phyloP scores from a whole-genome alignment of 2,888 invertebrate species.

The Oasisia sp. region DNA sequence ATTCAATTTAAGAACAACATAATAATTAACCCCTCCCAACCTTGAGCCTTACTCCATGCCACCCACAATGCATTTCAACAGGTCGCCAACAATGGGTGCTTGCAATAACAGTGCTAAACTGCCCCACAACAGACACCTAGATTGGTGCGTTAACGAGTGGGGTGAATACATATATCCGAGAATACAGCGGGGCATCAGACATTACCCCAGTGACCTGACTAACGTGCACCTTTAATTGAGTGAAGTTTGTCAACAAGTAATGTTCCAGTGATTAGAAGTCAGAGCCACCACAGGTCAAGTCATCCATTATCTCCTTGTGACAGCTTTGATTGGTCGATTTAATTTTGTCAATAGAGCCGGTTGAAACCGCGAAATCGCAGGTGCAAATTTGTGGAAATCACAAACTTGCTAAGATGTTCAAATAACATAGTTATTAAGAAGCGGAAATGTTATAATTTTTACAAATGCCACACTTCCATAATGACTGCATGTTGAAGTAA shows the following conservation, averaged over 20 bases:
- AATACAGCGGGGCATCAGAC: background rate
- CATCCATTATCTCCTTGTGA: background rate
- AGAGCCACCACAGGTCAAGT: background rate
- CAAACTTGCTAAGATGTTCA: background rate
- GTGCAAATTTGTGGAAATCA: background rate
- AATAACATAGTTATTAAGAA: background rate
- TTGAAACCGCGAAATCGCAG: background rate
- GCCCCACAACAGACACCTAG: slow-evolving; percentile 3
- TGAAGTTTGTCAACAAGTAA: slow-evolving; percentile 1
- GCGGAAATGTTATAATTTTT: background rate
- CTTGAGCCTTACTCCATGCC: background rate
- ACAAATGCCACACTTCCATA: background rate
- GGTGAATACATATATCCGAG: background rate
- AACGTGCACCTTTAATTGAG: background rate
- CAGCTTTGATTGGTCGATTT: background rate
- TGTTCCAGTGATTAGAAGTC: background rate
- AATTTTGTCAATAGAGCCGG: background rate
- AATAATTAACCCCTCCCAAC: background rate
- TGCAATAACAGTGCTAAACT: background rate
- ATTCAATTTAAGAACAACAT: background rate
- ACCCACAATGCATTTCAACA: background rate
- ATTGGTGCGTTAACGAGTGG: background rate
- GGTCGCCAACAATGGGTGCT: background rate
- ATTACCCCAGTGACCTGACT: slow-evolving; percentile 17
- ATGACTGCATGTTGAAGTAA: background rate